Conservation (phyloP, 2,797 vertebrate genomes). For the Siniperca scherzeri region DNA sequence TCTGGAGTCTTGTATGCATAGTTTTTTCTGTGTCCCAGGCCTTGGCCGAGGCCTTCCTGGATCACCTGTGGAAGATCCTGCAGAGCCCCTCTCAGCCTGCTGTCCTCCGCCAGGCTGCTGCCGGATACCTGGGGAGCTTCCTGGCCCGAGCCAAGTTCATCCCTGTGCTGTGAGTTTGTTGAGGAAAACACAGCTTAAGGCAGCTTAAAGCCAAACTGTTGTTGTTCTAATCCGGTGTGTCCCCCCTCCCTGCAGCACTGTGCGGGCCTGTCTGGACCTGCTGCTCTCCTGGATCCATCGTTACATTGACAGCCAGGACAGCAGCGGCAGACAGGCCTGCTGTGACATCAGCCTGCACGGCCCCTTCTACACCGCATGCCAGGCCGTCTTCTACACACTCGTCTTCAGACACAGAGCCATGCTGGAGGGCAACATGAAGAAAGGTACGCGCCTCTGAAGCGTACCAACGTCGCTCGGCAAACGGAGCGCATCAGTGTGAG, state of each 20-base stretch:
- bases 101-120: constrained; percentile 92
- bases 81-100: constrained; percentile 91
- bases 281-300: constrained; percentile 93
- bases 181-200: neutral
- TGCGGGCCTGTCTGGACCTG: constrained; percentile 94
- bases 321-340: constrained; percentile 86
- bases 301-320: constrained; percentile 94
- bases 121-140: constrained; percentile 94
- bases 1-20: neutral
- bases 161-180: constrained; percentile 90
- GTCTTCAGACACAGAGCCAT: constrained; percentile 93
- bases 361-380: constrained; percentile 93
- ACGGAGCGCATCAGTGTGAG: neutral
- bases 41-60: constrained; percentile 94
- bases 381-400: constrained; percentile 94
- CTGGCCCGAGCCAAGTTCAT: constrained; percentile 95
- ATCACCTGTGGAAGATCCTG: constrained; percentile 95
- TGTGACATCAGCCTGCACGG: constrained; percentile 93
- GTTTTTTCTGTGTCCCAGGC: constrained; percentile 79
- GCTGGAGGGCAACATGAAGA: constrained; percentile 91
- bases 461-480: neutral
- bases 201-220: neutral
- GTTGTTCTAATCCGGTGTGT: neutral
- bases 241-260: constrained; percentile 73
- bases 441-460: constrained; percentile 82